A percentile compares a stretch with the other conserved stretches of the same genome.
Evolutionary conservation across 1,140 invertebrate genomes (phyloP).

Genomic region (Drosophila lowei): DNA sequence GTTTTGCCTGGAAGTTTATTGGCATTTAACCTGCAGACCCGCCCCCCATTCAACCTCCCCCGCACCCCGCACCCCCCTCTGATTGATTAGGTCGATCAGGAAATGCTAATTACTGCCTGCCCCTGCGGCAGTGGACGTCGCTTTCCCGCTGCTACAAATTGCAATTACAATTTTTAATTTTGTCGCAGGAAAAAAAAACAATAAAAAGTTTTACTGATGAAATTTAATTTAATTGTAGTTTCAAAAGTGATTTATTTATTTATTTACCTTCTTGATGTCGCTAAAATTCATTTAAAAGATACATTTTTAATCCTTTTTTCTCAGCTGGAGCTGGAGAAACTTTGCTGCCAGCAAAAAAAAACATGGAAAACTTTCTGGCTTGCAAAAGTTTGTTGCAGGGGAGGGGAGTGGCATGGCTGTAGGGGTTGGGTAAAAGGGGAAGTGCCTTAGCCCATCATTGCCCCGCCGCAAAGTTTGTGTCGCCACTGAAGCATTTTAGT

Average conservation of each 20-base stretch:
- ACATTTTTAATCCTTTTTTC: constrained; percentile 5
- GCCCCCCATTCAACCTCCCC: background rate
- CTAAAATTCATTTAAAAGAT: constrained; percentile 15
- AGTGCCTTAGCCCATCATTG: constrained; percentile 17
- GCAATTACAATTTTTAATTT: constrained; percentile 53
- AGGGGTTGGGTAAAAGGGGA: background rate
- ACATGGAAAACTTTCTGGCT: background rate
- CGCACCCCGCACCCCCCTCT: constrained; percentile 2
- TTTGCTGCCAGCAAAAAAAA: constrained; percentile 13
- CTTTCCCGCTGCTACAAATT: constrained; percentile 2
- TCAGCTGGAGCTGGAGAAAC: constrained; percentile 10
- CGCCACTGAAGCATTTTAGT: constrained; percentile 49
- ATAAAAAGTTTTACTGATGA: constrained; percentile 5
- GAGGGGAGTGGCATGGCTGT: background rate
- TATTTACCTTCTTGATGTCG: constrained; percentile 21
- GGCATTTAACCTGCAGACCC: constrained; percentile 40
- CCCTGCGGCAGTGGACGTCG: constrained; percentile 2
- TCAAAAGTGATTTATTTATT: constrained; percentile 34
- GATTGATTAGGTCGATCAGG: constrained; percentile 64
- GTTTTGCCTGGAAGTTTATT: constrained; percentile 44
- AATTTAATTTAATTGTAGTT: constrained; percentile 23
- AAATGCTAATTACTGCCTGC: constrained; percentile 72
- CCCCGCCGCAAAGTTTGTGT: constrained; percentile 47
- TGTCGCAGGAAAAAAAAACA: constrained; percentile 4
- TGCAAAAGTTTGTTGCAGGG: constrained; percentile 17